These are phyloP conservation scores for Euleptes europaea DNA, from an alignment of 2,113 vertebrate species.

Conservation along the genomic window DNA sequence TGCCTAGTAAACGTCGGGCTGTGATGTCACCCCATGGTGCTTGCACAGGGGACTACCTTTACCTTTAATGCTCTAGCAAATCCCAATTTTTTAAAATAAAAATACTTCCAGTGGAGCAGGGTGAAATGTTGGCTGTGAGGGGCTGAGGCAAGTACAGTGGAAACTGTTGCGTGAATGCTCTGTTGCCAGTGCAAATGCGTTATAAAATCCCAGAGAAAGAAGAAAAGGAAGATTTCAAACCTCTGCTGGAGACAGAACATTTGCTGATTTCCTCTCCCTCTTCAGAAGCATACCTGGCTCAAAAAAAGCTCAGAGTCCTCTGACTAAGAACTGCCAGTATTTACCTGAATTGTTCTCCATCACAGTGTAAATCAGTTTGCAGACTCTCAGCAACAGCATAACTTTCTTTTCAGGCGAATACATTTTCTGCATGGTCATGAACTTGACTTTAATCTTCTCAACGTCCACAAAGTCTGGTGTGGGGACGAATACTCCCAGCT, in stretches of 20 bases:
- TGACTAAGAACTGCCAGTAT: background rate
- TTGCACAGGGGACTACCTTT: too few species aligned
- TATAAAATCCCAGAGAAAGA: background rate
- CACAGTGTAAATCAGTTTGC: slow-evolving; percentile 95
- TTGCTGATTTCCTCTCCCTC: background rate
- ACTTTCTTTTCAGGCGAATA: slow-evolving; percentile 98
- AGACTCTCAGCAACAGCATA: slow-evolving; percentile 88
- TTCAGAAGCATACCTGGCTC: background rate
- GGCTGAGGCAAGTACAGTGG: too few species aligned
- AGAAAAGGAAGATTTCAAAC: background rate
- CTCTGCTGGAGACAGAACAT: background rate
- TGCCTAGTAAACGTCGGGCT: too few species aligned
- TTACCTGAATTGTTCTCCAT: slow-evolving; percentile 98
- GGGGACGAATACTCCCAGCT: slow-evolving; percentile 89
- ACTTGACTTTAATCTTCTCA: slow-evolving; percentile 93
- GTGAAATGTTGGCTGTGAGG: too few species aligned
- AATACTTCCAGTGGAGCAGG: too few species aligned
- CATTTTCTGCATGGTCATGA: slow-evolving; percentile 92
- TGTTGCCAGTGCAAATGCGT: too few species aligned
- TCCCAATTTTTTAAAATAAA: too few species aligned
- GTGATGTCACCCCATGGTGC: too few species aligned
- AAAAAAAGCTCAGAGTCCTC: background rate
- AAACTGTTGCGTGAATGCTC: too few species aligned
- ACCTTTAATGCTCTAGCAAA: too few species aligned
- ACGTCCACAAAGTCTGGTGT: slow-evolving; percentile 88